Evolutionary conservation across 92 coral and sea anemone species (phyloP), one percentile per base, ranked within the genome.

Genomic region (Nematostella vectensis): DNA sequence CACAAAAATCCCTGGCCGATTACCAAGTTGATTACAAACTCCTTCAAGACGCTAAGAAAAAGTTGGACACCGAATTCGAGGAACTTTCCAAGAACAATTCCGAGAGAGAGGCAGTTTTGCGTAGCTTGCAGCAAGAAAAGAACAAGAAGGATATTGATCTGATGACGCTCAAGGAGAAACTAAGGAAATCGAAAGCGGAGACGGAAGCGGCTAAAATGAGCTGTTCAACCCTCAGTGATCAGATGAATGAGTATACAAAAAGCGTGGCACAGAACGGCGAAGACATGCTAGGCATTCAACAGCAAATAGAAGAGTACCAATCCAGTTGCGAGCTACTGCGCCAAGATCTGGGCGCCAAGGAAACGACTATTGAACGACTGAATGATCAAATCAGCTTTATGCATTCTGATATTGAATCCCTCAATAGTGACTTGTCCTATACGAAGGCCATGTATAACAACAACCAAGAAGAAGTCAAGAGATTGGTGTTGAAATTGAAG

Each of bases 1-100:
- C 51, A 4, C 51, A 45, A 19, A 45, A 45, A 45, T 45, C 21
- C 11, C 23, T 45, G 51, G 9, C 51, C 12, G 51, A 45, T 45
- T 10, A 9, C 18, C 51, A 45, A 19, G 4, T 45, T 9, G 23
- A 45, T 45, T 6, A 45, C 51, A 45, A 45, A 17, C 18, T 45
- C 9, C 23, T 45, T 11, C 9, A 17, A 6, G 51, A 45, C 23
- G 9, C 18, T 8, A 45, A 45, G 23, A 45, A 11, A 4, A 45
- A 45, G 23, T 9, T 45, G 11, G 23, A 45, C 4, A 4, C 9
- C 9, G 51, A 45, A 19, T 45, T 45, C 4, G 4, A 6, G 51
- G 12, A 11, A 6, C 4, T 6, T 9, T 6, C 18, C 21, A 8
- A 45, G 21, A 45, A 45, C 17, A 17, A 45, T 19, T 45, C 51